These are phyloP conservation scores for Argyra leucocephala DNA, from an alignment of 2,888 invertebrate genomes.

Conservation along the genomic window DNA sequence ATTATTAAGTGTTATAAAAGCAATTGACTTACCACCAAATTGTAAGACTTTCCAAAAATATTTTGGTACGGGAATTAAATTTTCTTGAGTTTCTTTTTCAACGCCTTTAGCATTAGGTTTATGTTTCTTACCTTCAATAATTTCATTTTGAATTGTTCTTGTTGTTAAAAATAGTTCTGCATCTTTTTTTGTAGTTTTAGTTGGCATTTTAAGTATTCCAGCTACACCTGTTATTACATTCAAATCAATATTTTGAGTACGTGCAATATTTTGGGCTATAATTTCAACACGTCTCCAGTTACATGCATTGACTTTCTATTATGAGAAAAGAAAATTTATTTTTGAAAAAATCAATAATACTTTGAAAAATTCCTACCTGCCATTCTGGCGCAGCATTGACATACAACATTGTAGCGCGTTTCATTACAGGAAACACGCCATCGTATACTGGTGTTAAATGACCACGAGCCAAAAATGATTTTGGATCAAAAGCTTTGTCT, in stretches of 20 bases:
- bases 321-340: neutral
- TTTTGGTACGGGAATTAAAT: conserved; percentile 41
- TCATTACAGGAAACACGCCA: conserved; percentile 42
- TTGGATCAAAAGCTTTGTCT: conserved; percentile 16
- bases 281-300: conserved; percentile 45
- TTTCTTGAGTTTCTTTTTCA: conserved; percentile 24
- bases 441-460: conserved; percentile 47
- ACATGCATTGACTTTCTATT: conserved; percentile 37
- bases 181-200: conserved; percentile 24
- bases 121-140: too few relatives aligned
- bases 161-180: neutral
- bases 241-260: conserved; percentile 31
- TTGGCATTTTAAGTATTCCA: conserved; percentile 36
- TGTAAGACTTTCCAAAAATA: conserved; percentile 45
- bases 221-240: conserved; percentile 42
- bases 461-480: conserved; percentile 39
- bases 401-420: conserved; percentile 45
- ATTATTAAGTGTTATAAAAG: conserved; percentile 45
- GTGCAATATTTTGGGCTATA: conserved; percentile 37
- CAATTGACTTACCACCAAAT: conserved; percentile 40
- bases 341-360: neutral
- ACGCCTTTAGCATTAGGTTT: too few relatives aligned
- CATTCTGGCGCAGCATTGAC: conserved; percentile 46
- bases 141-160: neutral
- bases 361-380: conserved; percentile 31